A percentile compares a stretch with the other conserved stretches of the same genome.
Evolutionary conservation across 2,113 vertebrate species (phyloP).

Genomic region (Gymnogyps californianus): DNA sequence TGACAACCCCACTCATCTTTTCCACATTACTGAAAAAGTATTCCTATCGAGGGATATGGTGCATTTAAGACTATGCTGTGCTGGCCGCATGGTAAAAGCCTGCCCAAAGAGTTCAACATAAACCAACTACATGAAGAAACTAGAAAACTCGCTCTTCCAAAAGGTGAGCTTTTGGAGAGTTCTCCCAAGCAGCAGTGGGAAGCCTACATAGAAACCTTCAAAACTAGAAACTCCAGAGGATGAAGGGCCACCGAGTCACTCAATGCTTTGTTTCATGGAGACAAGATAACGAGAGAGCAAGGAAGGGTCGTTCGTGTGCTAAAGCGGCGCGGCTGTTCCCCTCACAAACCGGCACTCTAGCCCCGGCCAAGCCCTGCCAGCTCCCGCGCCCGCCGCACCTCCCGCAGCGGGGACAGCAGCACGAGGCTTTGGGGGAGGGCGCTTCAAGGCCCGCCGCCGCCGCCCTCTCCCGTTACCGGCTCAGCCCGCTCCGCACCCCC

Average conservation of each 20-base stretch:
- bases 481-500: too few species aligned
- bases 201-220: background rate
- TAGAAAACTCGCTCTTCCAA: fast-evolving
- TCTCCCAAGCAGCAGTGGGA: too few species aligned
- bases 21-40: background rate
- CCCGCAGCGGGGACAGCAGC: too few species aligned
- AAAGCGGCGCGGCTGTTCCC: background rate
- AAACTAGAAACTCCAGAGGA: too few species aligned
- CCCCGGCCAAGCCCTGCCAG: too few species aligned
- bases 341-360: background rate
- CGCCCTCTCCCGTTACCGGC: too few species aligned
- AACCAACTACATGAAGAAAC: background rate
- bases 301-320: fast-evolving
- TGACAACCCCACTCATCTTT: background rate
- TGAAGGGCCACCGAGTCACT: fast-evolving
- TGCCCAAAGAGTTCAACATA: background rate
- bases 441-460: too few species aligned
- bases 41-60: fast-evolving
- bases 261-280: fast-evolving
- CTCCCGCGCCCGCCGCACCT: too few species aligned
- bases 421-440: too few species aligned
- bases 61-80: too few species aligned
- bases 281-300: fast-evolving
- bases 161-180: background rate
- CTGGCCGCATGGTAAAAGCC: background rate